Conservation (phyloP, 2,888 invertebrate species). For the Callimorpha dominula region DNA sequence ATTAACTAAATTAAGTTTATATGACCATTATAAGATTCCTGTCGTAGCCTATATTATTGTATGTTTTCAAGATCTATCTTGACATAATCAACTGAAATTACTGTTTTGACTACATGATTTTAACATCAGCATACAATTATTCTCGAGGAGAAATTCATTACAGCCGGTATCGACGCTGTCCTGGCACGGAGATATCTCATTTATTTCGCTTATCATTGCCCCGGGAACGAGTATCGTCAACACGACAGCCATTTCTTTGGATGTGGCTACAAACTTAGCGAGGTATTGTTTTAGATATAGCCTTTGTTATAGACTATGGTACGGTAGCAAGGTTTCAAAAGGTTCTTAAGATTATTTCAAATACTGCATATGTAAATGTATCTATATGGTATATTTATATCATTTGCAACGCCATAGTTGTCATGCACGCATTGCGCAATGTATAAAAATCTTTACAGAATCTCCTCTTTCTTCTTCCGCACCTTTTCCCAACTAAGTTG, state of each 20-base stretch:
- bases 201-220: conserved; percentile 77
- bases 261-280: conserved; percentile 48
- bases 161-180: conserved; percentile 62
- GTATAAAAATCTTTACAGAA: no score
- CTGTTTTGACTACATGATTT: conserved; percentile 24
- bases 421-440: no score
- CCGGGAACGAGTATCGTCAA: conserved; percentile 70
- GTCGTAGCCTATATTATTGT: no score
- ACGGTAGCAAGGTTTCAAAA: neutral
- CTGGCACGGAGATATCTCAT: conserved; percentile 71
- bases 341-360: neutral
- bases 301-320: neutral
- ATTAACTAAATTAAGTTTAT: no score
- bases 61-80: neutral
- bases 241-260: conserved; percentile 68
- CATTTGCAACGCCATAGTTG: no score
- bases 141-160: conserved; percentile 56
- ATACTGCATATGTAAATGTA: neutral
- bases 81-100: conserved; percentile 30
- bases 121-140: conserved; percentile 47
- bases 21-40: no score
- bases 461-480: no score
- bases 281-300: neutral
- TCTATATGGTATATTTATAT: no score
- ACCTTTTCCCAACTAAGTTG: no score